Percentiles rank a stretch among this genome's conserved stretches.
phyloP scores from a whole-genome alignment of 2,888 invertebrate genomes.

The Alloplasta piceator region DNA sequence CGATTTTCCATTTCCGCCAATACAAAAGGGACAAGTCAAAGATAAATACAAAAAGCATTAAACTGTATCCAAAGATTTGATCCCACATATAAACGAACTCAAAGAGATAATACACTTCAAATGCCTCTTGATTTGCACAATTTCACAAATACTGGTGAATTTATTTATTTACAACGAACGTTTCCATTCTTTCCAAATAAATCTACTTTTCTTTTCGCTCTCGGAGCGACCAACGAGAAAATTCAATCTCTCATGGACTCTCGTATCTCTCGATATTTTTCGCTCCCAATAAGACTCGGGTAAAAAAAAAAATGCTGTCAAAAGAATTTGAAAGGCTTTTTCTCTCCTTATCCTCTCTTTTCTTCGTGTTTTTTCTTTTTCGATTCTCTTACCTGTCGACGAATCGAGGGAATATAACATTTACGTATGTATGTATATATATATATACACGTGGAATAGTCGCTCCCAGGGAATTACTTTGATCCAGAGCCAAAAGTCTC shows the following conservation, averaged over 20 bases:
- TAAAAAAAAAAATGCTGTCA: slow-evolving; percentile 3
- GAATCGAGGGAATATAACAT: slow-evolving; percentile 32
- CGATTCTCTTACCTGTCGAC: slow-evolving; percentile 24
- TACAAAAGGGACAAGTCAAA: too few relatives aligned
- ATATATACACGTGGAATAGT: slow-evolving; percentile 3
- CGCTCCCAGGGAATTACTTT: slow-evolving; percentile 55
- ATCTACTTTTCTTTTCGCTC: slow-evolving; percentile 5
- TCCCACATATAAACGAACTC: too few relatives aligned
- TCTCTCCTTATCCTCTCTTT: not conserved
- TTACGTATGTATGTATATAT: slow-evolving; percentile 8
- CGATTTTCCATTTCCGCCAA: too few relatives aligned
- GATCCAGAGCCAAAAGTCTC: slow-evolving; percentile 62
- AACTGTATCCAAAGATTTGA: too few relatives aligned
- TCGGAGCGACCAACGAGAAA: slow-evolving; percentile 13
- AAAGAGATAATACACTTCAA: too few relatives aligned
- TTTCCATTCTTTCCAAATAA: not conserved
- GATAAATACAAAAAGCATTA: too few relatives aligned
- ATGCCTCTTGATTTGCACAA: too few relatives aligned
- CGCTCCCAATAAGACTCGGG: not conserved
- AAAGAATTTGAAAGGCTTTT: slow-evolving; percentile 25
- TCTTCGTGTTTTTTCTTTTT: slow-evolving; percentile 17
- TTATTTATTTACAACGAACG: too few relatives aligned
- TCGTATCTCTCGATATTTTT: slow-evolving; percentile 37
- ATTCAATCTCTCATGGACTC: slow-evolving; percentile 38
- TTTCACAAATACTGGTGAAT: too few relatives aligned